Percentiles rank a stretch among this genome's conserved stretches.
These are phyloP conservation scores for Hemicentrotus pulcherrimus DNA, from an alignment of 35 echinoderm and acorn worm genomes.

Conservation along the genomic window DNA sequence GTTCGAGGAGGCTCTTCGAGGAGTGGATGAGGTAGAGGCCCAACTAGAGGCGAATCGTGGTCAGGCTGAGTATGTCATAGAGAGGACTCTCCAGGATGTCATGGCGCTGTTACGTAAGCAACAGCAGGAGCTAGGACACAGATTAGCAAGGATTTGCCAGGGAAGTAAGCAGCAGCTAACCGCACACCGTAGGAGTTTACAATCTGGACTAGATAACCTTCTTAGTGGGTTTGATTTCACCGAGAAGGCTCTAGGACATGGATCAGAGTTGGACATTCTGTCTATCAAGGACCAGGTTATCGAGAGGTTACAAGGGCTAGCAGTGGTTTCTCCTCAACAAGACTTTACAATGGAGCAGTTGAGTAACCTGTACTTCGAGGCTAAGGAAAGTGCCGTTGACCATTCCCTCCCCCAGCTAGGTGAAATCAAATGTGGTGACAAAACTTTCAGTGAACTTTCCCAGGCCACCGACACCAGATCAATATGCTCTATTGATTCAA, in stretches of 20 bases:
- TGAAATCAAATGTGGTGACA: conserved; percentile 86
- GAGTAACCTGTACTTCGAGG: conserved; percentile 90
- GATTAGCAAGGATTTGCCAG: conserved; percentile 73
- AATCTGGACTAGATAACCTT: conserved; percentile 91
- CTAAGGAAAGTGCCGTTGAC: conserved; percentile 63
- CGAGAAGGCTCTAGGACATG: conserved; percentile 97
- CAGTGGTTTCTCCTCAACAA: conserved; percentile 87
- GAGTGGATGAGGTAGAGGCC: conserved; percentile 92
- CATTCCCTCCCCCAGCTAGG: conserved; percentile 69
- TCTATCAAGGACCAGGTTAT: conserved; percentile 99
- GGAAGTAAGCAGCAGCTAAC: conserved; percentile 86
- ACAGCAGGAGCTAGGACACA: conserved; percentile 77
- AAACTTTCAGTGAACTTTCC: conserved; percentile 72
- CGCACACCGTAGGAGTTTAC: conserved; percentile 83
- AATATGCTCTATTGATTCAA: conserved; percentile 84
- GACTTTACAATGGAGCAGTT: conserved; percentile 94
- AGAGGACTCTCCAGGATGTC: conserved; percentile 87
- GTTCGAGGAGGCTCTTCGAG: conserved; percentile 87
- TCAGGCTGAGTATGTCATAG: conserved; percentile 97
- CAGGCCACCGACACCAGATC: conserved; percentile 85
- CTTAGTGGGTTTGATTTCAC: conserved; percentile 97
- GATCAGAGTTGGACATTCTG: conserved; percentile 89
- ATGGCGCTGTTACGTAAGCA: conserved; percentile 71
- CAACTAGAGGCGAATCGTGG: conserved; percentile 94
- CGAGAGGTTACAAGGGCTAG: conserved; percentile 84